Conservation (phyloP, 2,888 invertebrate species). For the Dermolepida albohirtum region DNA sequence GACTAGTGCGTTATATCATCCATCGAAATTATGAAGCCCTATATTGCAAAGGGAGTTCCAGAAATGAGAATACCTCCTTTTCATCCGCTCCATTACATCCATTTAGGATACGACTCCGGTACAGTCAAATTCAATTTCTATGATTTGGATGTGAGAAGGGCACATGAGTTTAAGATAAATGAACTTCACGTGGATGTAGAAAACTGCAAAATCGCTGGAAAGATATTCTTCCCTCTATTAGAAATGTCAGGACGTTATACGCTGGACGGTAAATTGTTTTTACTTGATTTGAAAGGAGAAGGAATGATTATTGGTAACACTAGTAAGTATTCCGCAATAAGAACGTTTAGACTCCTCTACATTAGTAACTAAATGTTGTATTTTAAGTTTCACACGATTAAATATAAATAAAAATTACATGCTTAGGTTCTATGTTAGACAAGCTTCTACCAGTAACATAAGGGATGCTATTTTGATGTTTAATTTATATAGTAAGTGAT, state of each 20-base stretch:
- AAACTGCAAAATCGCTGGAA: constrained; percentile 58
- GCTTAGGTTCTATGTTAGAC: too few relatives aligned
- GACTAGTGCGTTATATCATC: constrained; percentile 64
- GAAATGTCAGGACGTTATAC: constrained; percentile 56
- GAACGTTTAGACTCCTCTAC: constrained; percentile 8
- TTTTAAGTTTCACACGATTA: too few relatives aligned
- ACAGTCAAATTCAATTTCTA: constrained; percentile 1
- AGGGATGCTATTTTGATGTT: too few relatives aligned
- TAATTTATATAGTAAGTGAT: too few relatives aligned
- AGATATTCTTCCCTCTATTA: constrained; percentile 61
- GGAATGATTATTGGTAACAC: constrained; percentile 66
- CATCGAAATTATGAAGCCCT: constrained; percentile 61
- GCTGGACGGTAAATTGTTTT: constrained; percentile 64
- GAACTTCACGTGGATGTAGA: constrained; percentile 59
- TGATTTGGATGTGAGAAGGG: constrained; percentile 65
- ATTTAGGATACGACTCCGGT: constrained; percentile 58
- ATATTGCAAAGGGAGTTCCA: constrained; percentile 63
- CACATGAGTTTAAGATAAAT: constrained; percentile 61
- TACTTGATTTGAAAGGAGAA: constrained; percentile 64
- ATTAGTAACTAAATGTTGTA: too few relatives aligned
- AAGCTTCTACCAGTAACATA: too few relatives aligned
- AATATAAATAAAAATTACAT: too few relatives aligned
- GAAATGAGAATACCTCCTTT: constrained; percentile 63
- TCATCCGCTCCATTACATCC: constrained; percentile 63
- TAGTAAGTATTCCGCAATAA: constrained; percentile 59